These are phyloP conservation scores for Tribolium freemani DNA, from an alignment of 2,888 invertebrate species.

Conservation along the genomic window DNA sequence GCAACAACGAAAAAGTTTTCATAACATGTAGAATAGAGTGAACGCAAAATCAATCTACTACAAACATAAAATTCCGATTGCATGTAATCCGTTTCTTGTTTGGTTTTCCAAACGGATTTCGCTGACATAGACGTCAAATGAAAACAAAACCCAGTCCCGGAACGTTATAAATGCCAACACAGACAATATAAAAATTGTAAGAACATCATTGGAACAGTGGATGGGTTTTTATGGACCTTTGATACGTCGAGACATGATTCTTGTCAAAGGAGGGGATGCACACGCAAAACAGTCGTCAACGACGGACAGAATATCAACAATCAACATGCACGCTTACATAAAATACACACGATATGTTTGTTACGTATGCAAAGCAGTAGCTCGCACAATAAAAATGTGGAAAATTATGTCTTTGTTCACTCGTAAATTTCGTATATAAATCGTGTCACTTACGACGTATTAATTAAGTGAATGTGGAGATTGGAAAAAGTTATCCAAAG, in stretches of 20 bases:
- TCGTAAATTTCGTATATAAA: constrained; percentile 16
- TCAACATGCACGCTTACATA: constrained; percentile 36
- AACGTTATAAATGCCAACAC: constrained; percentile 31
- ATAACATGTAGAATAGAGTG: constrained; percentile 18
- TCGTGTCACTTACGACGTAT: constrained; percentile 6
- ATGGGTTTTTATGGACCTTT: constrained; percentile 26
- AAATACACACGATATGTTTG: constrained; percentile 32
- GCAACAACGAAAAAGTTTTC: constrained; percentile 17
- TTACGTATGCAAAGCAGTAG: constrained; percentile 23
- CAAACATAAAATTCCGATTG: constrained; percentile 31
- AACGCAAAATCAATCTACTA: constrained; percentile 24
- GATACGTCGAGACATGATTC: constrained; percentile 28
- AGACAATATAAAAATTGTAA: constrained; percentile 30
- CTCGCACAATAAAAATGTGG: constrained; percentile 22
- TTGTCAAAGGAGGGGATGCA: constrained; percentile 30
- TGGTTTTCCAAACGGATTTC: constrained; percentile 31
- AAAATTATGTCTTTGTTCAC: constrained; percentile 25
- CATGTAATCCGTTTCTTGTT: constrained; percentile 33
- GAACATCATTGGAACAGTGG: constrained; percentile 30
- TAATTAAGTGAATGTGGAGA: constrained; percentile 9
- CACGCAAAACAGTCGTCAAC: constrained; percentile 39
- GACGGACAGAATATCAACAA: constrained; percentile 35
- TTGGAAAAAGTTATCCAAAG: background rate
- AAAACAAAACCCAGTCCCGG: constrained; percentile 15
- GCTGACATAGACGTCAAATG: constrained; percentile 26